phyloP scores from a whole-genome alignment of 2,888 invertebrate species.

The Chloroclysta siterata region DNA sequence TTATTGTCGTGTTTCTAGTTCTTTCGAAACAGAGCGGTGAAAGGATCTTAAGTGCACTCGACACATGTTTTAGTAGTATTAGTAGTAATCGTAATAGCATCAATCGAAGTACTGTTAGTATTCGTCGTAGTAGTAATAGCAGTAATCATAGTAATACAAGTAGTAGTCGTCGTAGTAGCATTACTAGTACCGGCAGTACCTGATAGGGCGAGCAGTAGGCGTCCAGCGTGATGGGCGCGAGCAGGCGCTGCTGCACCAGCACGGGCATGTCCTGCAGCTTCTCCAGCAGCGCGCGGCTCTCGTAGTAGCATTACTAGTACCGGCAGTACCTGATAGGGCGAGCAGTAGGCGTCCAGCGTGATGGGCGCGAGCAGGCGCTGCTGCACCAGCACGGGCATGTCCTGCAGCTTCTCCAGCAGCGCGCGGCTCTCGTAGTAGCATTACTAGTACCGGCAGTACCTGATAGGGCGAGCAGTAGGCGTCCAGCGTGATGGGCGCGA shows the following conservation, averaged over 20 bases:
- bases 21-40: no score
- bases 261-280: slow-evolving; percentile 92
- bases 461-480: slow-evolving; percentile 85
- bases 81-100: no score
- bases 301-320: no score
- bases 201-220: slow-evolving; percentile 85
- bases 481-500: slow-evolving; percentile 89
- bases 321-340: slow-evolving; percentile 70
- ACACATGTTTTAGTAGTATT: no score
- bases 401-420: slow-evolving; percentile 93
- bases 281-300: slow-evolving; percentile 92
- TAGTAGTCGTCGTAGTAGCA: no score
- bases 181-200: no score
- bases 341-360: slow-evolving; percentile 89
- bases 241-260: slow-evolving; percentile 90
- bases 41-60: no score
- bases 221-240: slow-evolving; percentile 89
- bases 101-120: no score
- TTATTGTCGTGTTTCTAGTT: no score
- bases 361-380: slow-evolving; percentile 91
- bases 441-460: no score
- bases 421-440: slow-evolving; percentile 95
- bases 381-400: slow-evolving; percentile 89
- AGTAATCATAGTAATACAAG: no score
- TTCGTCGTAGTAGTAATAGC: no score